Evolutionary conservation across 2,888 invertebrate species (phyloP), one percentile per base, ranked within the genome.

Genomic region (Unio pictorum): DNA sequence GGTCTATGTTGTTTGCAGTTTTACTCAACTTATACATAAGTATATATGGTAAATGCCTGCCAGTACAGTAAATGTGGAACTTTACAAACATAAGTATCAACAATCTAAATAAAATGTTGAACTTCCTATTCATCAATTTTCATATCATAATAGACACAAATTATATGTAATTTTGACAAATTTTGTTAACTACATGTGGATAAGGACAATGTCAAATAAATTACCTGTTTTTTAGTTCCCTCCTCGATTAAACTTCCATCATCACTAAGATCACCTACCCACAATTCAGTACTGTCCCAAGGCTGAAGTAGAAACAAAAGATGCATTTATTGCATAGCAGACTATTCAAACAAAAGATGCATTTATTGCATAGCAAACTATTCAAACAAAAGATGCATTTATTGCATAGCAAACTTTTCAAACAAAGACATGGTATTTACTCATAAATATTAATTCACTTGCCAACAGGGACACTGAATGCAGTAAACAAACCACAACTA

Each of bases 251-350:
- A 69, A 65, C 74, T 74, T 20, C 86, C 87, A 64, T 67, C 59
- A 5, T 71, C 76, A 61, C 77, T 76, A 23, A 89, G 69, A 26
- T 88, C 86, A 18, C 87, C 89, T 56, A 84, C 72, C 80, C 84
- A 85, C 56, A 91, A 78, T 60, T 87, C 86, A 23, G 91, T 90
- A 69, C 84, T 88, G 76, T 91, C 90, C 91, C 91, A 91, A 1
- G 91, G 91, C 90, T 90, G 70, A 26, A 83, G 84, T 30, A 56
- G 61, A 54, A 64, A 30, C 56, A 26, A 20, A 63, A 18, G 20
- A 68, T 62, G n/a, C n/a, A 34, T 18, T 62, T 26, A 45, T 2
- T 45, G 45, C 45, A 45, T 45, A 23, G n/a, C 26, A 23, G 15
- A 26, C 18, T 18, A 4, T 23, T 15, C 55, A 66, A n/a, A 59